Conservation (phyloP, 2,797 vertebrate species). For the Luscinia megarhynchos region DNA sequence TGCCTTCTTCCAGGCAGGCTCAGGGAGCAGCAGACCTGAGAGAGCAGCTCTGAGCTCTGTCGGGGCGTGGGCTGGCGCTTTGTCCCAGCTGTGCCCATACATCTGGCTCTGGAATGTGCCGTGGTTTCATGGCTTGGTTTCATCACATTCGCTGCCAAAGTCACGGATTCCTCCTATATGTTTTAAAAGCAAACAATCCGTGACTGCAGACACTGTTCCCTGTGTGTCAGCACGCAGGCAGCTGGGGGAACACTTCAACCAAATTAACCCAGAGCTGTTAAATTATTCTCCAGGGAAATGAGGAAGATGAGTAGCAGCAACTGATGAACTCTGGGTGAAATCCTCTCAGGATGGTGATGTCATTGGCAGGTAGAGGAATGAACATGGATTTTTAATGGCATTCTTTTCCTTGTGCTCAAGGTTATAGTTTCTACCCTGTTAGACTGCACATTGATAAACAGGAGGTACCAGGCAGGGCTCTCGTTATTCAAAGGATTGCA, state of each 20-base stretch:
- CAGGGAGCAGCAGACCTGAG: accelerated
- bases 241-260: neutral
- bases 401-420: neutral
- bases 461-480: neutral
- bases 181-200: constrained; percentile 22
- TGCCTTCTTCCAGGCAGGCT: neutral
- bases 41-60: neutral
- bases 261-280: neutral
- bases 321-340: neutral
- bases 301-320: neutral
- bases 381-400: neutral
- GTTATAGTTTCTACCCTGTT: neutral
- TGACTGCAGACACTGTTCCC: neutral
- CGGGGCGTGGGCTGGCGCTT: accelerated
- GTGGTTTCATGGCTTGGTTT: neutral
- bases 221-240: neutral
- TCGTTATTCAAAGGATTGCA: accelerated
- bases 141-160: neutral
- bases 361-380: neutral
- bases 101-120: neutral
- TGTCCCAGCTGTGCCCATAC: neutral
- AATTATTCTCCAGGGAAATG: neutral
- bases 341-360: accelerated
- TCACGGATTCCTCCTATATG: neutral
- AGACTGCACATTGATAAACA: neutral